phyloP scores from a whole-genome alignment of 2,797 vertebrate genomes.

The Mastacembelus armatus region DNA sequence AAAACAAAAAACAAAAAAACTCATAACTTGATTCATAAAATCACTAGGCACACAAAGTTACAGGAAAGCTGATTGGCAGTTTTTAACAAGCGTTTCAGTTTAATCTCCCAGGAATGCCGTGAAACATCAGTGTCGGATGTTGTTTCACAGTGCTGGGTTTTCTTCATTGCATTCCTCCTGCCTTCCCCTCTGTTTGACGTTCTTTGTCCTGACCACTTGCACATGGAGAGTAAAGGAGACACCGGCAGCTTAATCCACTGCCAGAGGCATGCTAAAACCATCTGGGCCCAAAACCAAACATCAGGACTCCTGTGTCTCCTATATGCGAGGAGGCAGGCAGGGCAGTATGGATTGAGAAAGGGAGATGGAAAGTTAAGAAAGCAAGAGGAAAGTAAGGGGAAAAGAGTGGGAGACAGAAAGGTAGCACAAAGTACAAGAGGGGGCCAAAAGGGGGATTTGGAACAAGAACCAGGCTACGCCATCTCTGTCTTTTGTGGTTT shows the following conservation, averaged over 20 bases:
- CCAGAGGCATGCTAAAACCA: slow-evolving; percentile 81
- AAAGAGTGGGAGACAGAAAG: slow-evolving; percentile 38
- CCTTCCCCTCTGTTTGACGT: slow-evolving; percentile 74
- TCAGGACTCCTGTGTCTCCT: slow-evolving; percentile 63
- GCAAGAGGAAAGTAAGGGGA: slow-evolving; percentile 45
- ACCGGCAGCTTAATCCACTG: slow-evolving; percentile 78
- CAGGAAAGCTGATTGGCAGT: slow-evolving; percentile 43
- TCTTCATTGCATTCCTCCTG: slow-evolving; percentile 68
- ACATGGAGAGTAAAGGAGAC: slow-evolving; percentile 80
- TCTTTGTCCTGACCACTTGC: slow-evolving; percentile 84
- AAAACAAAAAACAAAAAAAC: slow-evolving; percentile 13
- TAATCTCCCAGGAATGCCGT: slow-evolving; percentile 70
- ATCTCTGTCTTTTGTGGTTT: slow-evolving; percentile 78
- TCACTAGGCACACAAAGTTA: slow-evolving; percentile 38
- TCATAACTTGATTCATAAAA: slow-evolving; percentile 59
- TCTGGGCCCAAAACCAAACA: slow-evolving; percentile 79
- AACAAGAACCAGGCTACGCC: slow-evolving; percentile 75
- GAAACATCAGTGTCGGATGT: slow-evolving; percentile 74
- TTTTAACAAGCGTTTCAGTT: slow-evolving; percentile 59
- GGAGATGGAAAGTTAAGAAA: slow-evolving; percentile 64
- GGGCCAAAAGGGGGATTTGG: slow-evolving; percentile 46
- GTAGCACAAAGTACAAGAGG: slow-evolving; percentile 59
- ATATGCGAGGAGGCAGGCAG: slow-evolving; percentile 42
- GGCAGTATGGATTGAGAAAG: slow-evolving; percentile 22
- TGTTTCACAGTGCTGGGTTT: slow-evolving; percentile 63